These are phyloP conservation scores for Limnodromus scolopaceus DNA, from an alignment of 2,797 vertebrate genomes.

Conservation along the genomic window DNA sequence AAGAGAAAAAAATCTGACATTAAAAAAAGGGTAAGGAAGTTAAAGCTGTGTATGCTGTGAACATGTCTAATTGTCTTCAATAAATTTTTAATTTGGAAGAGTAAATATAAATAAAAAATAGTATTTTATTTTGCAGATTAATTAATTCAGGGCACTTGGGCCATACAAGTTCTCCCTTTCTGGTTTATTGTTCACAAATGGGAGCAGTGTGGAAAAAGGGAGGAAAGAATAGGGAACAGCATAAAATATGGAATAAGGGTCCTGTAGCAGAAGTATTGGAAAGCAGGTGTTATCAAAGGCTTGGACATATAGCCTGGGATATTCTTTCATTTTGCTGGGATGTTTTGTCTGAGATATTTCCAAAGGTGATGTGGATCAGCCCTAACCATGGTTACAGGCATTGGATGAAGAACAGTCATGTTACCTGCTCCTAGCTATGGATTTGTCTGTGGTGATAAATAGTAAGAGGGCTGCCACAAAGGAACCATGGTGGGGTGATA, in stretches of 20 bases:
- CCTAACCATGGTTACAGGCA: background rate
- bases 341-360: background rate
- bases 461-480: background rate
- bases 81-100: background rate
- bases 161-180: background rate
- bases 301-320: background rate
- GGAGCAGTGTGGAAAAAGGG: too few relatives aligned
- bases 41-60: background rate
- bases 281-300: background rate
- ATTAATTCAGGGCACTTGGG: background rate
- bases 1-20: background rate
- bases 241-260: background rate
- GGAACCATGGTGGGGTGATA: fast-evolving
- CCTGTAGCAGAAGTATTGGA: background rate
- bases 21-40: fast-evolving
- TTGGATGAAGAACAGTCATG: background rate
- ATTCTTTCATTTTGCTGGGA: background rate
- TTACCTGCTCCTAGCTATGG: background rate
- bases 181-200: background rate
- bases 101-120: background rate
- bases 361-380: background rate
- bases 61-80: background rate
- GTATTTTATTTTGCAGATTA: background rate
- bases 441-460: background rate
- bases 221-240: background rate